These are phyloP conservation scores for Germaria angustata DNA, from an alignment of 2,888 invertebrate genomes.

Conservation along the genomic window DNA sequence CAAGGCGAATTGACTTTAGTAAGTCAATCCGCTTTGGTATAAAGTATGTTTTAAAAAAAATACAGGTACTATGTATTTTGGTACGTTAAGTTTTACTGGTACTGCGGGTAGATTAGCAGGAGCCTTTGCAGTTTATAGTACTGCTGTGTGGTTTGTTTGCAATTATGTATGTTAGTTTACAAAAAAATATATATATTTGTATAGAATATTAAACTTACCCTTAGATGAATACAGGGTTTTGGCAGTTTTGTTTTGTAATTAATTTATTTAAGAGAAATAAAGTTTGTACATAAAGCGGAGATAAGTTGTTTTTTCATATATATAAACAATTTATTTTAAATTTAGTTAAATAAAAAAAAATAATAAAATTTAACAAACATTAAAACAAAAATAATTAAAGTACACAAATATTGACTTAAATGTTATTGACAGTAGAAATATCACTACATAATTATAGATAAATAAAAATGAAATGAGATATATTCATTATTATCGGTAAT, in stretches of 20 bases:
- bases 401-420: constrained; percentile 51
- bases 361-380: constrained; percentile 20
- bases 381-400: constrained; percentile 33
- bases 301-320: constrained; percentile 24
- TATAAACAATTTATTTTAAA: constrained; percentile 64
- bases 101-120: not conserved
- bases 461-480: constrained; percentile 19
- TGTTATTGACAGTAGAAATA: constrained; percentile 66
- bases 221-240: constrained; percentile 50
- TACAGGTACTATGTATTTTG: constrained; percentile 12
- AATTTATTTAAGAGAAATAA: constrained; percentile 16
- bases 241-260: constrained; percentile 25
- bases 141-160: constrained; percentile 12
- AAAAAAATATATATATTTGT: no score
- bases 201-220: constrained; percentile 59
- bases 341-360: constrained; percentile 53
- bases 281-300: constrained; percentile 52
- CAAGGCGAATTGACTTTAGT: no score
- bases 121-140: constrained; percentile 44
- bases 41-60: not conserved
- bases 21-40: no score
- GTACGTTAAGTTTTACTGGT: not conserved
- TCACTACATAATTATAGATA: constrained; percentile 54
- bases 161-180: constrained; percentile 8
- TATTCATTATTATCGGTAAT: not conserved